Evolutionary conservation across 2,797 vertebrate genomes (phyloP).

Genomic region (Acipenser ruthenus): DNA sequence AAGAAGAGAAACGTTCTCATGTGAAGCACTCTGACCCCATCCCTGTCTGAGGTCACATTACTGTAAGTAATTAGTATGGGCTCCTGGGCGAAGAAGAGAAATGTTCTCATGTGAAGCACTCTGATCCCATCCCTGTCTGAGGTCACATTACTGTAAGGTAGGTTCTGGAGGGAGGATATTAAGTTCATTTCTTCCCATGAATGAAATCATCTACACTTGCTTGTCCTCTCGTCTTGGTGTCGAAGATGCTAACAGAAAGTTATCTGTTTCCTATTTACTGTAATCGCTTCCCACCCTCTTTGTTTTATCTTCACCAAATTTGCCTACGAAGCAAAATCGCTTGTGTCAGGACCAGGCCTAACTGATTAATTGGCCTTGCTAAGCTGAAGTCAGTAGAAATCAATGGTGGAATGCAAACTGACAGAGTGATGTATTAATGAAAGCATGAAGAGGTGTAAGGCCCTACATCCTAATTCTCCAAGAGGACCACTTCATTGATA

Average conservation of each 20-base stretch:
- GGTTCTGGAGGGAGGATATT: too few relatives aligned
- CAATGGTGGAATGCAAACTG: background rate
- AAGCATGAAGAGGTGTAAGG: background rate
- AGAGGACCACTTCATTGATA: background rate
- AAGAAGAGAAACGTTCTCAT: too few relatives aligned
- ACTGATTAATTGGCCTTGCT: background rate
- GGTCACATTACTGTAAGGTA: too few relatives aligned
- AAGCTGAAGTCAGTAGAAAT: background rate
- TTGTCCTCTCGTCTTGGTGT: background rate
- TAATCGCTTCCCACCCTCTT: background rate
- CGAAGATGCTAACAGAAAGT: background rate
- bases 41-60: too few relatives aligned
- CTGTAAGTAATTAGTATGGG: too few relatives aligned
- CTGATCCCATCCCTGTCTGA: too few relatives aligned
- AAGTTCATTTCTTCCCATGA: background rate
- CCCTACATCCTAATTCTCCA: background rate
- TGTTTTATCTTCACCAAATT: background rate
- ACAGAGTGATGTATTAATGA: background rate
- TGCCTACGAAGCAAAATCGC: background rate
- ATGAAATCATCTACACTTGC: background rate
- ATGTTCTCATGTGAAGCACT: too few relatives aligned
- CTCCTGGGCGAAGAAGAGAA: too few relatives aligned
- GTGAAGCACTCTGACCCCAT: too few relatives aligned
- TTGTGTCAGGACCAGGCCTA: background rate
- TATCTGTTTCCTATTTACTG: background rate